Percentiles rank a stretch among this genome's conserved stretches.
Evolutionary conservation across 2,888 invertebrate genomes (phyloP).

Genomic region (Empis stercorea): DNA sequence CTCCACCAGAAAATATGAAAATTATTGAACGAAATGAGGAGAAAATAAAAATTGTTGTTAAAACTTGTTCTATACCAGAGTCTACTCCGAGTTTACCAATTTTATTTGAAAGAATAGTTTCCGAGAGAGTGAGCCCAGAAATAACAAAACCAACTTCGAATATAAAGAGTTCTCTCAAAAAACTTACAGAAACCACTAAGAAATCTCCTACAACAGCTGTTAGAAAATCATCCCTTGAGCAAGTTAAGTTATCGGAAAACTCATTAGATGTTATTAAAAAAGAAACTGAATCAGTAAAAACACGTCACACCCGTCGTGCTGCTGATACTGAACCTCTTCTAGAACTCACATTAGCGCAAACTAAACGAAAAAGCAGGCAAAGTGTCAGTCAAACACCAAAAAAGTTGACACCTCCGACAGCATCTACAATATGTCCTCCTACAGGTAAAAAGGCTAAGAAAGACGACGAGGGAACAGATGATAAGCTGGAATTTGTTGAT

Average conservation of each 20-base stretch:
- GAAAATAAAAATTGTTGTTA: neutral
- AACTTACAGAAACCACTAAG: too few relatives aligned
- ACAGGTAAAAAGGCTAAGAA: neutral
- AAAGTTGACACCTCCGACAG: neutral
- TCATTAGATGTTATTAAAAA: neutral
- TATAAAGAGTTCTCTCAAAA: too few relatives aligned
- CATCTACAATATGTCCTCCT: neutral
- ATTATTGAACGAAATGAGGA: neutral
- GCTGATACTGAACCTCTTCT: neutral
- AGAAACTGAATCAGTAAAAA: neutral
- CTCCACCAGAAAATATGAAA: too few relatives aligned
- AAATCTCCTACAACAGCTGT: too few relatives aligned
- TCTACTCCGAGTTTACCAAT: too few relatives aligned
- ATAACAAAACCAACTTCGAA: too few relatives aligned
- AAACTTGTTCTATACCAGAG: neutral
- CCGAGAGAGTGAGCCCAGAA: too few relatives aligned
- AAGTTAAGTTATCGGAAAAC: too few relatives aligned
- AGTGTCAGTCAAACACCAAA: neutral
- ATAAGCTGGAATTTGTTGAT: neutral
- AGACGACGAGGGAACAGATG: neutral
- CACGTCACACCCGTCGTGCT: neutral
- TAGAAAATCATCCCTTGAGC: too few relatives aligned
- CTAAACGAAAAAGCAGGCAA: neutral
- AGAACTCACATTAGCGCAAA: too few relatives aligned
- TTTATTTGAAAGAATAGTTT: too few relatives aligned